Conservation (phyloP, 1,140 invertebrate genomes). For the Eupeodes corollae region DNA sequence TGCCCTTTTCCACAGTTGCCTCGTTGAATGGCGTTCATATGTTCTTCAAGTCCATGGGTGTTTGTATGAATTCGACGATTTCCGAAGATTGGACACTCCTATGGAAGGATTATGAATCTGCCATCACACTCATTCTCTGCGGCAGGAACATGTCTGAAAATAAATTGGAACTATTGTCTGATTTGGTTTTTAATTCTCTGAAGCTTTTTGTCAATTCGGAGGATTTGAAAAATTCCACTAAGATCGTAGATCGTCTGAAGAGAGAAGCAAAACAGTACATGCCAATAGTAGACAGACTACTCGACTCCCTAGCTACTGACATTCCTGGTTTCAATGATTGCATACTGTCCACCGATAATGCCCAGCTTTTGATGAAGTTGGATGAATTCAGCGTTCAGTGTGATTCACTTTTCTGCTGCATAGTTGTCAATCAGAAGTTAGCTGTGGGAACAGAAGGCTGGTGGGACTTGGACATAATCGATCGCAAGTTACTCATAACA, state of each 20-base stretch:
- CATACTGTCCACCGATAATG: conserved; percentile 52
- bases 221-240: conserved; percentile 43
- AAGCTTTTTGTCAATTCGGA: conserved; percentile 61
- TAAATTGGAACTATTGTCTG: conserved; percentile 46
- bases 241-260: conserved; percentile 22
- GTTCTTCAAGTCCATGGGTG: conserved; percentile 61
- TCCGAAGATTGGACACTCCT: conserved; percentile 57
- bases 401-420: conserved; percentile 64
- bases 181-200: conserved; percentile 56
- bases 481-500: conserved; percentile 57
- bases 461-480: conserved; percentile 59
- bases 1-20: conserved; percentile 68
- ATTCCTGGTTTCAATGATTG: conserved; percentile 49
- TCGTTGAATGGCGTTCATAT: conserved; percentile 75
- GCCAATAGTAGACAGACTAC: conserved; percentile 54
- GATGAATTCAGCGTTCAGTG: conserved; percentile 48
- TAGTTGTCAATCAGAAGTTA: conserved; percentile 58
- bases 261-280: conserved; percentile 32
- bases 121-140: conserved; percentile 44
- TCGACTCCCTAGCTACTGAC: conserved; percentile 52
- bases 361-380: conserved; percentile 48
- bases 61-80: conserved; percentile 50
- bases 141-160: conserved; percentile 45
- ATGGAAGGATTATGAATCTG: conserved; percentile 60
- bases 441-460: conserved; percentile 65